Conservation (phyloP, 2,113 vertebrate species). For the Paracanthobrama guichenoti region DNA sequence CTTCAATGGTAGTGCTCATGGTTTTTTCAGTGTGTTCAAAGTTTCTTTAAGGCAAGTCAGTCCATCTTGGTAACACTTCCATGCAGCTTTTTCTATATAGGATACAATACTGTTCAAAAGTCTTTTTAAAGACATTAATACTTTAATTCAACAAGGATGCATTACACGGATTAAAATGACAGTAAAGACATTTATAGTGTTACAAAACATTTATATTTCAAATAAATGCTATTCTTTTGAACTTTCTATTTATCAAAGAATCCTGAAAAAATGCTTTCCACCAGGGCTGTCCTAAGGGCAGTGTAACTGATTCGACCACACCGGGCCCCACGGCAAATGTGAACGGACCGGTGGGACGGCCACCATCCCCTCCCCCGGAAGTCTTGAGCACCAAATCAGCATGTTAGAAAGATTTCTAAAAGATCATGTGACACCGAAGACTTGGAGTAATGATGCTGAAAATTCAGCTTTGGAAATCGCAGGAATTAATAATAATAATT, state of each 20-base stretch:
- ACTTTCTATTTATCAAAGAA: too few relatives aligned
- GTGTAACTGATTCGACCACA: too few relatives aligned
- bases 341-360: too few relatives aligned
- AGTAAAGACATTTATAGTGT: not conserved
- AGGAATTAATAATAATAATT: too few relatives aligned
- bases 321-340: too few relatives aligned
- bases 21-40: not conserved
- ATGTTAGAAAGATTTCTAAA: too few relatives aligned
- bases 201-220: too few relatives aligned
- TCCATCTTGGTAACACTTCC: not conserved
- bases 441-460: not conserved
- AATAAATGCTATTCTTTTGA: too few relatives aligned
- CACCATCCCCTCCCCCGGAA: too few relatives aligned
- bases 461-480: not conserved
- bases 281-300: too few relatives aligned
- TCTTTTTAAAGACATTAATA: not conserved
- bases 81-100: not conserved
- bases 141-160: not conserved
- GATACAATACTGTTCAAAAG: not conserved
- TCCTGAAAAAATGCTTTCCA: too few relatives aligned
- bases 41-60: not conserved
- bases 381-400: too few relatives aligned
- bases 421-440: not conserved
- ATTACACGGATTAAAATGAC: not conserved
- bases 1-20: conserved; percentile 1